phyloP scores from a whole-genome alignment of 2,113 vertebrate species.

The Tychaedon coryphoeus region DNA sequence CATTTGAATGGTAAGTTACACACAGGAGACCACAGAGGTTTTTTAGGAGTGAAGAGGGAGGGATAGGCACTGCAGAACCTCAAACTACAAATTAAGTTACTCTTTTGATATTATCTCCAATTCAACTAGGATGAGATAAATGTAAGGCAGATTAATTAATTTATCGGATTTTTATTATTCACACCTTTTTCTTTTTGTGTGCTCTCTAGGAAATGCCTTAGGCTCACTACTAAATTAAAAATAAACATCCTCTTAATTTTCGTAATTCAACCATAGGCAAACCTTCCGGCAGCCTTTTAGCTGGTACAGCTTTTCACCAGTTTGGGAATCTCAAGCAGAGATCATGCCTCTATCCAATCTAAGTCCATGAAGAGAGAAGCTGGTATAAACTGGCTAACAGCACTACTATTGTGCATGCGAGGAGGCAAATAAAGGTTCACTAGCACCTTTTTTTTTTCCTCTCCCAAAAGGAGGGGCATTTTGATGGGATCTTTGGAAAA shows the following conservation, averaged over 20 bases:
- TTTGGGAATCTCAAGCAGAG: not conserved
- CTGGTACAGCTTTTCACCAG: not conserved
- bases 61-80: not conserved
- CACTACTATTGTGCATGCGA: not conserved
- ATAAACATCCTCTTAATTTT: not conserved
- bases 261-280: not conserved
- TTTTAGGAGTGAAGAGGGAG: not conserved
- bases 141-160: not conserved
- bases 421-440: not conserved
- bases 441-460: rapidly evolving
- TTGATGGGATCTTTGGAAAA: not conserved
- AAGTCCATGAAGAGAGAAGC: not conserved
- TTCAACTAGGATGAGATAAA: not conserved
- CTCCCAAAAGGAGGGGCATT: not conserved
- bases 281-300: not conserved
- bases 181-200: not conserved
- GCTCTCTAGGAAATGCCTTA: not conserved
- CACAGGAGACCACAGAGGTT: not conserved
- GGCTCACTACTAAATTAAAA: not conserved
- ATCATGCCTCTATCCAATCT: not conserved
- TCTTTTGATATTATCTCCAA: not conserved
- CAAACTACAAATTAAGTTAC: not conserved
- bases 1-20: not conserved
- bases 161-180: not conserved
- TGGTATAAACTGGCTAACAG: not conserved